Conservation (phyloP, 2,888 invertebrate species). For the Lasioglossum villosulum region DNA sequence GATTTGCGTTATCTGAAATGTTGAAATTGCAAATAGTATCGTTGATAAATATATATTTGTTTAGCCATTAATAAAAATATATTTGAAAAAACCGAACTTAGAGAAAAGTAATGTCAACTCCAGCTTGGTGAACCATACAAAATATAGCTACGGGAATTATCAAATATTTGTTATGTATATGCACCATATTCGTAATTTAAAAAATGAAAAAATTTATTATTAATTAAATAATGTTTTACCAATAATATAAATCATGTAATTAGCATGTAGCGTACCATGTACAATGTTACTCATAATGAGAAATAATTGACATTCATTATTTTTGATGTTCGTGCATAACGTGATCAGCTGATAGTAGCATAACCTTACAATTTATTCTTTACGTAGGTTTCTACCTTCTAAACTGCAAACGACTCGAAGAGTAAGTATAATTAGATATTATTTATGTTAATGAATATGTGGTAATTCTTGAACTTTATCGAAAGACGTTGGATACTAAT, state of each 20-base stretch:
- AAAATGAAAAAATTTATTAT: neutral
- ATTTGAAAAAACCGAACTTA: neutral
- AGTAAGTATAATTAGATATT: neutral
- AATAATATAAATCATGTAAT: neutral
- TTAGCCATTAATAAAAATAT: neutral
- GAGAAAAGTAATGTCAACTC: neutral
- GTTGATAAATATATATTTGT: neutral
- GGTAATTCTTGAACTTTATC: neutral
- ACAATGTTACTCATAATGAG: neutral
- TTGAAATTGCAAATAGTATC: neutral
- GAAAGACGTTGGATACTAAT: neutral
- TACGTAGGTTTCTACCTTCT: neutral
- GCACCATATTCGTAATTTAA: neutral
- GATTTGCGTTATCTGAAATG: neutral
- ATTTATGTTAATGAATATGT: neutral
- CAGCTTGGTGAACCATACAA: neutral
- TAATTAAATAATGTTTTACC: neutral
- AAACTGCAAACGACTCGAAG: neutral
- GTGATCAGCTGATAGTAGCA: conserved; percentile 33
- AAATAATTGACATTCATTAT: neutral
- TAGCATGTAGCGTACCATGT: neutral
- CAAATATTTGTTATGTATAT: neutral
- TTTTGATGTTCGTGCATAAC: neutral
- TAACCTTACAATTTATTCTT: conserved; percentile 4
- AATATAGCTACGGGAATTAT: neutral